These are phyloP conservation scores for Anhinga anhinga DNA, from an alignment of 2,113 vertebrate genomes.

Conservation along the genomic window DNA sequence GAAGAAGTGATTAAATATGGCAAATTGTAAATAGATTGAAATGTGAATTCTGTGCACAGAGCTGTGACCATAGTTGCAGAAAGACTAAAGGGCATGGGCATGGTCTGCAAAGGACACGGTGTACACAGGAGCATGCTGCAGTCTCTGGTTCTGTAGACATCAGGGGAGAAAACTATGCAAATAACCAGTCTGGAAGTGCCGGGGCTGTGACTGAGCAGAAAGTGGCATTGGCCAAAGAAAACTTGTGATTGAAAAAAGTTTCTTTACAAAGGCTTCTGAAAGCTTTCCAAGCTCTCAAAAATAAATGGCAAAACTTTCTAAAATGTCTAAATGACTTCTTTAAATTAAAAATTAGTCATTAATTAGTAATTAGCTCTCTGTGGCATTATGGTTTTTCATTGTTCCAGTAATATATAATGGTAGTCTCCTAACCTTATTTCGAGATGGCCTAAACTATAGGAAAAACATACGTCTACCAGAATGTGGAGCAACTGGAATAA, in stretches of 20 bases:
- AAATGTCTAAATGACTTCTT: background rate
- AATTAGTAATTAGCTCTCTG: background rate
- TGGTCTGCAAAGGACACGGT: fast-evolving
- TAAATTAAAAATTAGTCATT: background rate
- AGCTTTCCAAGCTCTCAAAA: background rate
- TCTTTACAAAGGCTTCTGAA: background rate
- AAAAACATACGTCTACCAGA: background rate
- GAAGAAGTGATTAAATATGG: background rate
- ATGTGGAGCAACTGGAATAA: background rate
- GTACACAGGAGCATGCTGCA: background rate
- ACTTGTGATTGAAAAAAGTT: fast-evolving
- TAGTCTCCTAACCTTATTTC: background rate
- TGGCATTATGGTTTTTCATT: background rate
- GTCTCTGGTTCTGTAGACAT: background rate
- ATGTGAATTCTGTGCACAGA: background rate
- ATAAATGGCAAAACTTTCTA: background rate
- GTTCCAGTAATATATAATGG: background rate
- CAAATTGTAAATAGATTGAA: background rate
- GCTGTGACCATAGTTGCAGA: background rate
- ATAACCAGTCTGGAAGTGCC: background rate
- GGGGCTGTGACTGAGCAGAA: background rate
- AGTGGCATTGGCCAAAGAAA: background rate
- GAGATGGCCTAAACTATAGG: background rate
- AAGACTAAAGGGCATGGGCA: background rate
- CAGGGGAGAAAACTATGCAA: background rate